phyloP scores from a whole-genome alignment of 2,888 invertebrate species.

The Harpalus rubripes region DNA sequence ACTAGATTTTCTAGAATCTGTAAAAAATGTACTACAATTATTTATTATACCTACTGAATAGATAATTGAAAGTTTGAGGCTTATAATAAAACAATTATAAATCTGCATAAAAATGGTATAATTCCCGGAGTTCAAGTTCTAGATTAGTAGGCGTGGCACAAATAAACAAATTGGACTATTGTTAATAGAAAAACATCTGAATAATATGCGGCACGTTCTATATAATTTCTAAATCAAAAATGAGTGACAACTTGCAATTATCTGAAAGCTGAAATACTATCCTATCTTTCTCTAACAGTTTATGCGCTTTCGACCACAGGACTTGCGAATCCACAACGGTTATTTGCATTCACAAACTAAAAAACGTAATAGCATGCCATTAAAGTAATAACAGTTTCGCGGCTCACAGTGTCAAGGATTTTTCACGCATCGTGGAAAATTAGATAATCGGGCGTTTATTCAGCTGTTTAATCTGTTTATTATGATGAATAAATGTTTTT shows the following conservation, averaged over 20 bases:
- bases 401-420: constrained; percentile 23
- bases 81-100: neutral
- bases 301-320: neutral
- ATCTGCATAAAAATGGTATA: neutral
- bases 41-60: neutral
- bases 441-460: constrained; percentile 44
- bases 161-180: constrained; percentile 5
- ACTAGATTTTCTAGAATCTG: too few relatives aligned
- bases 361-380: constrained; percentile 30
- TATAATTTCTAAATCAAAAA: constrained; percentile 43
- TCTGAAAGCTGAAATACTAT: neutral
- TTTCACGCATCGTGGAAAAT: constrained; percentile 25
- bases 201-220: constrained; percentile 10
- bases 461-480: constrained; percentile 10
- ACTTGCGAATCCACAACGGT: constrained; percentile 7
- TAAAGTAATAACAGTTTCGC: constrained; percentile 40
- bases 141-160: neutral
- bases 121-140: neutral
- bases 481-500: neutral
- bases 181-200: constrained; percentile 10
- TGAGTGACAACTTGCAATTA: constrained; percentile 33
- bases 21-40: neutral
- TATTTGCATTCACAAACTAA: constrained; percentile 30
- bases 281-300: neutral
- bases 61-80: neutral